Evolutionary conservation across 2,888 invertebrate species (phyloP), one percentile per base, ranked within the genome.

Genomic region (Chrysomela aeneicollis): DNA sequence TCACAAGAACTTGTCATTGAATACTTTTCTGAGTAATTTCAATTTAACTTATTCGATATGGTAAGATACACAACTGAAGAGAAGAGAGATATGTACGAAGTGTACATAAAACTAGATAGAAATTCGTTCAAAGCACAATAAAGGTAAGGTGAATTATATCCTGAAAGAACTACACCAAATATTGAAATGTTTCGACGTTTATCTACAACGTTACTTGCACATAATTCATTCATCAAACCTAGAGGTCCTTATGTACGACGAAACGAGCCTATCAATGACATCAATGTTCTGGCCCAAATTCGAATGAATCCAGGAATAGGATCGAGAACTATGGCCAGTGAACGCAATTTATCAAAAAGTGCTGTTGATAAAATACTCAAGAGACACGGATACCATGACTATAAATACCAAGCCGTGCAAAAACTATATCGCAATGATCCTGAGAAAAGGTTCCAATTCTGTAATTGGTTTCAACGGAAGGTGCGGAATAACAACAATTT

Each of bases 291-390:
- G 12, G 35, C 35, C 12, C 35, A 35, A 35, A 35, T 35, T 35
- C 35, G 12, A 35, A 35, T 35, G 12, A 35, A 35, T 35, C 35
- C 35, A 35, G 35, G 8, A 10, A 6, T 35, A 10, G 35, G 35
- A 12, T 35, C 12, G 12, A 35, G 35, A 52, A 52, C 5, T 32
- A 52, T 26, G 4, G 52, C 52, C 15, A 30, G 26, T 52, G 52
- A 52, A 52, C 26, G 52, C 52, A 52, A 30, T 51, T 51, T 51
- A 51, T 51, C 51, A 22, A 51, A 21, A 51, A 51, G 51, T 51
- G 51, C 1, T 51, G 51, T 18, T 51, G 0, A 51, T 51, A 51
- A 51, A 21, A 51, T 51, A 21, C 5, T 51, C 51, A 22, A 51
- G 4, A 51, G 51, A 51, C 51, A 19, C 21, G 21, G 21, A 51